phyloP scores from a whole-genome alignment of 2,113 vertebrate genomes.

The Aspidoscelis tigris region DNA sequence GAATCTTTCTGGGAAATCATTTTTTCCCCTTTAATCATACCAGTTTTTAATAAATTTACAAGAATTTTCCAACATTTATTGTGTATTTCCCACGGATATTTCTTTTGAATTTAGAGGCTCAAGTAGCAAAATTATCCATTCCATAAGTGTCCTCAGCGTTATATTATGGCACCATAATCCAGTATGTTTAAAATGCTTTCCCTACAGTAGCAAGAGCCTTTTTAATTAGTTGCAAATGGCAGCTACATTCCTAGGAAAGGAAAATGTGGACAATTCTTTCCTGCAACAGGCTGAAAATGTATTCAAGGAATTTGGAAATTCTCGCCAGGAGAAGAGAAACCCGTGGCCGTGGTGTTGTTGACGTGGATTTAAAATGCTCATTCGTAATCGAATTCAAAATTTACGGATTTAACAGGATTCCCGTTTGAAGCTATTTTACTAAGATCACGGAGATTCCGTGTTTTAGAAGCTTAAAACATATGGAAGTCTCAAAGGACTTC shows the following conservation, averaged over 20 bases:
- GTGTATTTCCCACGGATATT: neutral
- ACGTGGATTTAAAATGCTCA: neutral
- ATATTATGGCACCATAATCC: neutral
- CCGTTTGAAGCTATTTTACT: neutral
- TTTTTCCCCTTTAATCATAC: neutral
- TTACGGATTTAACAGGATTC: neutral
- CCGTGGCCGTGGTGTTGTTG: neutral
- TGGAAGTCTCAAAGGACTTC: neutral
- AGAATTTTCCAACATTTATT: neutral
- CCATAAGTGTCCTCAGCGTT: neutral
- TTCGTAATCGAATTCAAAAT: neutral
- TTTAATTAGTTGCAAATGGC: no score
- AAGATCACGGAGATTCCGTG: constrained; percentile 27
- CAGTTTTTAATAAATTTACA: neutral
- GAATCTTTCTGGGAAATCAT: neutral
- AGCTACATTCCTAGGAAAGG: no score
- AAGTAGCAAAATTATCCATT: neutral
- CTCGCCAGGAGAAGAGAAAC: neutral
- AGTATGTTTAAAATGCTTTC: neutral
- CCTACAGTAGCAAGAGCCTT: no score
- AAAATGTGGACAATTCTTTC: no score
- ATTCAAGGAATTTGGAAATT: neutral
- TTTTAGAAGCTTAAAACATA: constrained; percentile 40
- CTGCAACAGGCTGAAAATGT: neutral
- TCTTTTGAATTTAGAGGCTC: neutral